Base-by-base conservation (phyloP, 2,113 vertebrate species). In the Narcine bancroftii region DNA sequence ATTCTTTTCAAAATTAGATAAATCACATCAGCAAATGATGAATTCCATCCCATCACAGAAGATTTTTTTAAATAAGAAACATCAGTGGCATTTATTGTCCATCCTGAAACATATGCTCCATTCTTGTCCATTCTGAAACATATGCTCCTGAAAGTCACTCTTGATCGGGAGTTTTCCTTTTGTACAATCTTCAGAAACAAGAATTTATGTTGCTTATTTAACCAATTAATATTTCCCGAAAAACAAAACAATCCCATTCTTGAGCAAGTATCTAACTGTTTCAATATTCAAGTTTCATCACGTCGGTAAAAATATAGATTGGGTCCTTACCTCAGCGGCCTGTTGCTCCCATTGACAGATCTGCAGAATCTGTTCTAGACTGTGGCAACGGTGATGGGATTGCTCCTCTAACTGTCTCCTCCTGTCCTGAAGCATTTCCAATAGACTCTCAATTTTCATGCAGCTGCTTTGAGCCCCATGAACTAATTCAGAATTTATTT, bases 391-490 rank as follows among this genome's bases (percentile, higher is more conserved):
- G 2, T 94, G 95, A 56, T 95, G 95, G 92, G 97, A 93, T 56
- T 94, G 94, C 93, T 95, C 96, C 92, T 98, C 97, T n/a, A 96
- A 94, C 24, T 96, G 96, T 77, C 96, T 92, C 39, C 98, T 96
- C 92, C 97, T 95, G 93, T 99, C 98, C 94, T 99, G 98, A 0
- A 99, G 96, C 75, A 95, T 93, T 96, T 99, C 98, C 87, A 99
- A 94, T 71, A 98, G 97, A 87, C 94, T 95, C 92, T 97, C 97
- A 13, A 99, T 96, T 95, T 96, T 95, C 92, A 95, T 92, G 92
- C 93, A 96, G 93, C 97, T 97, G 93, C 94, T 96, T 0, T 93
- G 95, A 92, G 96, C 97, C 92, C 96, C 96, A 39, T 95, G 96
- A 73, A 94, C 94, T 47, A 95, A 93, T 89, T 96, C 94, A 0